Evolutionary conservation across 2,888 invertebrate genomes (phyloP), one percentile per base, ranked within the genome.

Genomic region (Panopea generosa): DNA sequence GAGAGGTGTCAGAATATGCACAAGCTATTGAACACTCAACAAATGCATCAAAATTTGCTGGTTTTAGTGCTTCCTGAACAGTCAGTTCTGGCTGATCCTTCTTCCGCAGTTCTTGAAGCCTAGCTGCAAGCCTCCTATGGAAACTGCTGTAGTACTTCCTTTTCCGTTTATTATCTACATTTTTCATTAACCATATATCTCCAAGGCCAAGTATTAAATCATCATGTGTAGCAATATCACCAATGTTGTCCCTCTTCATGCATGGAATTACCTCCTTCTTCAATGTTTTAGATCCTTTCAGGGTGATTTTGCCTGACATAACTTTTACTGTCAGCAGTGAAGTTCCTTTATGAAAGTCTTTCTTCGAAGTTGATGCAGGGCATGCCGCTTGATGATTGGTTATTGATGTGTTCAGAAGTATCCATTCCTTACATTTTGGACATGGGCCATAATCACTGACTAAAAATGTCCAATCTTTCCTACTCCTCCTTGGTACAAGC

Each of bases 81-180:
- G 33, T 57, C 57, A 57, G 20, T 11, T 57, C 14, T 18, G 57
- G 18, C 38, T 57, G 57, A 9, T 57, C 20, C 20, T 57, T 57
- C 57, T 57, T 57, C 14, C 57, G 57, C 33, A 57, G 57, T 38
- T 57, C 57, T 22, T 57, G 11, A 18, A 33, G 57, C 57, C 57
- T 57, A 33, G 57, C 57, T 33, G 57, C 57, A 57, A 57, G 57
- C 57, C 57, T 57, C 57, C 27, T 57, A 57, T 57, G 57, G 57
- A 57, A 57, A 22, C 57, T 57, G 57, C 57, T 57, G 40, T 57
- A 57, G 38, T 57, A 18, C 57, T 22, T 57, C 7, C 57, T 6
- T 40, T 57, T 57, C 40, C 57, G 27, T 40, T 57, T 57, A 22
- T 57, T 57, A 22, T 57, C 38, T 22, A 57, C 57, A 57, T 53